Evolutionary conservation across 2,113 vertebrate species (phyloP).

Genomic region (Ailuropoda melanoleuca): DNA sequence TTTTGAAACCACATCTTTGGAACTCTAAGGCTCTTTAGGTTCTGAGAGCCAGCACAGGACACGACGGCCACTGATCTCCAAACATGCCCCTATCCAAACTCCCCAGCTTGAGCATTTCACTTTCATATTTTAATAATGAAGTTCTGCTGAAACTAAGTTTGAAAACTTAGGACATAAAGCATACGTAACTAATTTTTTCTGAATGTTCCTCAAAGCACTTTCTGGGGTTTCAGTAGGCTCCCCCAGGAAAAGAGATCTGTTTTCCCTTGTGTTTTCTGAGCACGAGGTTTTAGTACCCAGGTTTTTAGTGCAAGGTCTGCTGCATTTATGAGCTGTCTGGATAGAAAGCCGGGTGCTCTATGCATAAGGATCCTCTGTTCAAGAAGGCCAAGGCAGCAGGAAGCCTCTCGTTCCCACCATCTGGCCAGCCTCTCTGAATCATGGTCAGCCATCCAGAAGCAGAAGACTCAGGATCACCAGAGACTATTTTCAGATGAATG

Average conservation of each 20-base stretch:
- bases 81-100: not conserved
- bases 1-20: not conserved
- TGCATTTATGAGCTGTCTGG: not conserved
- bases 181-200: conserved; percentile 30
- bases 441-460: not conserved
- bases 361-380: not conserved
- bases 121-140: not conserved
- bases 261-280: not conserved
- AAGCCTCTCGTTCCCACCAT: not conserved
- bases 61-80: not conserved
- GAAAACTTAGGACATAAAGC: conserved; percentile 20
- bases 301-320: not conserved
- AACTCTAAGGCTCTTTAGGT: not conserved
- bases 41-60: not conserved
- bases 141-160: not conserved
- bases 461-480: not conserved
- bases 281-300: not conserved
- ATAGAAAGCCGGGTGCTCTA: not conserved
- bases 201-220: conserved; percentile 34
- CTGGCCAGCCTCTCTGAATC: not conserved
- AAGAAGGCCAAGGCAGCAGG: not conserved
- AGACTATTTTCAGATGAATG: conserved; percentile 52
- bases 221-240: conserved; percentile 1
- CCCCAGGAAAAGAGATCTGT: not conserved
- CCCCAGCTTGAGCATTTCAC: not conserved